phyloP scores from a whole-genome alignment of 2,113 vertebrate species.

The Mesembrinibis cayennensis region DNA sequence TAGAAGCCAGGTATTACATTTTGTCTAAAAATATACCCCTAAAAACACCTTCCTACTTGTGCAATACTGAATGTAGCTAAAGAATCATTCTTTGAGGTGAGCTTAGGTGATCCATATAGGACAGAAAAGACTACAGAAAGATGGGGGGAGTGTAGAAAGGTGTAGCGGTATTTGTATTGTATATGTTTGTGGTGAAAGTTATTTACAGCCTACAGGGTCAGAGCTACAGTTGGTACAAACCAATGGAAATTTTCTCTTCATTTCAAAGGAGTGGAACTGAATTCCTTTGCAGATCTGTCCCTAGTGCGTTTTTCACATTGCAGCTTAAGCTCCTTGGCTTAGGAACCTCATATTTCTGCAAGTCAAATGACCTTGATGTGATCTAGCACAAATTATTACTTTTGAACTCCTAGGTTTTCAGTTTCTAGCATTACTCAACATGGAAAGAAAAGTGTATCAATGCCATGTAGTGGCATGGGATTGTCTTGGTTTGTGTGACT shows the following conservation, averaged over 20 bases:
- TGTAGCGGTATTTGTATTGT: background rate
- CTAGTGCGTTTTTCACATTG: background rate
- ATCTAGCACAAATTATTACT: background rate
- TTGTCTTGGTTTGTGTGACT: background rate
- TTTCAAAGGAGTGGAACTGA: background rate
- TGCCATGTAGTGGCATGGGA: accelerated
- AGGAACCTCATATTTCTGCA: background rate
- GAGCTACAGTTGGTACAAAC: background rate
- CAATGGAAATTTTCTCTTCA: background rate
- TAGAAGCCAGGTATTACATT: background rate
- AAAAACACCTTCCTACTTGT: no score
- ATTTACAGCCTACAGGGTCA: background rate
- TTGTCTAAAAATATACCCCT: background rate
- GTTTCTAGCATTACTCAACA: background rate
- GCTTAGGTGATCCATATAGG: accelerated
- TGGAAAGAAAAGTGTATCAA: background rate
- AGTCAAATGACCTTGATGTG: background rate
- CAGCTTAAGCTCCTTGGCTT: background rate
- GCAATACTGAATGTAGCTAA: background rate
- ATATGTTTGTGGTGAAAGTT: background rate
- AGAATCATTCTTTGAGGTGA: background rate
- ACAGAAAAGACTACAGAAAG: no score
- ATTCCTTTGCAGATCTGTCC: background rate
- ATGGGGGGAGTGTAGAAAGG: background rate
- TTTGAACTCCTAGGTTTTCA: background rate